Percentiles rank a stretch among this genome's conserved stretches.
These are phyloP conservation scores for Invenusta paracnida DNA, from an alignment of 2,888 invertebrate genomes.

Conservation along the genomic window DNA sequence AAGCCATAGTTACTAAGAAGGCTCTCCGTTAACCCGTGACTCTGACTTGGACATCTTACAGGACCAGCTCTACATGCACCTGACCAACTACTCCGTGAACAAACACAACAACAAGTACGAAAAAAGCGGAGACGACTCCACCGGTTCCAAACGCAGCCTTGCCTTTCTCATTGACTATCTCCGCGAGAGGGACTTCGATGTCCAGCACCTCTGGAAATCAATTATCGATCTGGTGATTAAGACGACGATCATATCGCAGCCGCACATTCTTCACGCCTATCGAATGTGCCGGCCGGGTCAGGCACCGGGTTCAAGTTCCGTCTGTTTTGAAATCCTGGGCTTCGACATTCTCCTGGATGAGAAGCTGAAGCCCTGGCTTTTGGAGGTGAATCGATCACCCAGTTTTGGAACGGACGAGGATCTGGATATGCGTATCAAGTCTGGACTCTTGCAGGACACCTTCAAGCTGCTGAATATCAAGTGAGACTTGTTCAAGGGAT, in stretches of 20 bases:
- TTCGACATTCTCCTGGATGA: conserved; percentile 60
- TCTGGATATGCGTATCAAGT: conserved; percentile 59
- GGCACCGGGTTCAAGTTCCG: conserved; percentile 54
- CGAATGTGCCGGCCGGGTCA: conserved; percentile 61
- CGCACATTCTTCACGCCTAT: conserved; percentile 59
- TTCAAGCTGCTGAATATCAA: conserved; percentile 58
- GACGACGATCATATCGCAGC: conserved; percentile 52
- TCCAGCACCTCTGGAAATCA: conserved; percentile 17
- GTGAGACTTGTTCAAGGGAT: conserved; percentile 47
- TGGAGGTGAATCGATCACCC: conserved; percentile 60
- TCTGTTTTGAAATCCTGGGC: conserved; percentile 60
- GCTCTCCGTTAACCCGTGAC: too few species aligned
- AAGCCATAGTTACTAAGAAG: too few species aligned
- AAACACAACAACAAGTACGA: conserved; percentile 59
- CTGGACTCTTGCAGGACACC: conserved; percentile 56
- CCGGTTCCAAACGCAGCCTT: conserved; percentile 44
- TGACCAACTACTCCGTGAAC: conserved; percentile 61
- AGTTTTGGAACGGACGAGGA: conserved; percentile 60
- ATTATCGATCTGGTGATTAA: conserved; percentile 44
- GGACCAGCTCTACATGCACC: conserved; percentile 59
- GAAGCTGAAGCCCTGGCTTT: conserved; percentile 59
- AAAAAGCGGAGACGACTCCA: conserved; percentile 49
- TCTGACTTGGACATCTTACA: too few species aligned
- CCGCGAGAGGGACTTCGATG: conserved; percentile 6
- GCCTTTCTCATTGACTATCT: conserved; percentile 37